Evolutionary conservation across 2,797 vertebrate genomes (phyloP).

Genomic region (Cichlasoma orientale): DNA sequence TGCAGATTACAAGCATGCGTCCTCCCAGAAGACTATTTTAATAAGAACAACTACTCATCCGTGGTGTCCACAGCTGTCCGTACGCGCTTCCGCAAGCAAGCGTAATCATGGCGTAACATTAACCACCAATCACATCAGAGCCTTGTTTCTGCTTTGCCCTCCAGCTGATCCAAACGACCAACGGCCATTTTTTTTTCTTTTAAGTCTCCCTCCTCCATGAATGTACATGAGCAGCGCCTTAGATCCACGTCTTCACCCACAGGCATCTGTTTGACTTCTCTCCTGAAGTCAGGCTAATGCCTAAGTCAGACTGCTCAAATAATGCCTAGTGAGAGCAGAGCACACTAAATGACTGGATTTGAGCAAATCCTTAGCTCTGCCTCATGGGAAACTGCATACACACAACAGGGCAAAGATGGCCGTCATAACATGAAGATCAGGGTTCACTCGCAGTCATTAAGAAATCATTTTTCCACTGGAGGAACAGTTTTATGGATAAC

Average conservation of each 20-base stretch:
- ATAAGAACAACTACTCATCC: not conserved
- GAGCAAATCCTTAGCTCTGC: slow-evolving; percentile 62
- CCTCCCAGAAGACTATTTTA: not conserved
- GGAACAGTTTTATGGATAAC: not conserved
- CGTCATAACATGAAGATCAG: slow-evolving; percentile 16
- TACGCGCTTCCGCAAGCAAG: not conserved
- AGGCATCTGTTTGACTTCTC: slow-evolving; percentile 39
- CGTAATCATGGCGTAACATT: not conserved
- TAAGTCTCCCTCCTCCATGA: not conserved
- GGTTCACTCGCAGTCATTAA: slow-evolving; percentile 19
- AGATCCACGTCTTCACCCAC: slow-evolving; percentile 8
- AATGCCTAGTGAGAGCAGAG: slow-evolving; percentile 41
- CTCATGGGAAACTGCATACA: slow-evolving; percentile 42
- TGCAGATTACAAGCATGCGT: not conserved
- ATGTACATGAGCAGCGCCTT: not conserved
- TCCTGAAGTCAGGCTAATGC: slow-evolving; percentile 54
- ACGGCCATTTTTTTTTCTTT: not conserved
- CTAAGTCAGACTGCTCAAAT: slow-evolving; percentile 56
- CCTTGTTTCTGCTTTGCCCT: not conserved
- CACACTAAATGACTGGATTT: slow-evolving; percentile 64
- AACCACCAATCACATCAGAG: not conserved
- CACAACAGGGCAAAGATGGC: slow-evolving; percentile 33
- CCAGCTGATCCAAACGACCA: not conserved
- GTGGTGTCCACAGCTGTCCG: not conserved
- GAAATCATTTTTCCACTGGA: slow-evolving; percentile 7